Percentiles rank a stretch among this genome's conserved stretches.
These are phyloP conservation scores for Eucera pruinosa DNA, from an alignment of 2,888 invertebrate genomes.

Conservation along the genomic window DNA sequence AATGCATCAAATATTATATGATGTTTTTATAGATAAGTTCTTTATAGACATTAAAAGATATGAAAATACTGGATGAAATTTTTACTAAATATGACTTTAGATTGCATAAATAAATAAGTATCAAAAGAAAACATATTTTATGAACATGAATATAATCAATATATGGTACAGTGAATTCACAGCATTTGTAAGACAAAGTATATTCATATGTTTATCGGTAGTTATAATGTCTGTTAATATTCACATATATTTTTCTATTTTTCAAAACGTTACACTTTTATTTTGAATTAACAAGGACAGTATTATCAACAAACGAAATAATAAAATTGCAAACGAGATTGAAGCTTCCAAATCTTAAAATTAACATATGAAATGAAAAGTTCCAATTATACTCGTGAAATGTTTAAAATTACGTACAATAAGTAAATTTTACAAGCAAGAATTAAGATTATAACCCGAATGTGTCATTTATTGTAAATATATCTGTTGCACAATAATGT, in stretches of 20 bases:
- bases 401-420: neutral
- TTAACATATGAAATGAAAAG: conserved; percentile 7
- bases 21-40: neutral
- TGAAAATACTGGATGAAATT: neutral
- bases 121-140: neutral
- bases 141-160: conserved; percentile 17
- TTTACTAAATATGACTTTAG: neutral
- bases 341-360: neutral
- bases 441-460: neutral
- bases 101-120: neutral
- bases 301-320: neutral
- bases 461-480: conserved; percentile 8
- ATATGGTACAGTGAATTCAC: neutral
- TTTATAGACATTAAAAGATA: neutral
- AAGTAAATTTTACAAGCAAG: neutral
- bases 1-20: too few species aligned
- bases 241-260: neutral
- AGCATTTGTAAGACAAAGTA: neutral
- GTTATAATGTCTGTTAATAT: neutral
- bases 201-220: neutral
- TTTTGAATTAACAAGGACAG: neutral
- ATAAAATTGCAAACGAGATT: conserved; percentile 5
- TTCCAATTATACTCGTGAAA: neutral
- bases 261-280: neutral
- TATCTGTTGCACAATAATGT: conserved; percentile 31